Percentiles rank a stretch among this genome's conserved stretches.
These are phyloP conservation scores for Jaculus jaculus DNA, from an alignment of 2,113 vertebrate species.

Conservation along the genomic window DNA sequence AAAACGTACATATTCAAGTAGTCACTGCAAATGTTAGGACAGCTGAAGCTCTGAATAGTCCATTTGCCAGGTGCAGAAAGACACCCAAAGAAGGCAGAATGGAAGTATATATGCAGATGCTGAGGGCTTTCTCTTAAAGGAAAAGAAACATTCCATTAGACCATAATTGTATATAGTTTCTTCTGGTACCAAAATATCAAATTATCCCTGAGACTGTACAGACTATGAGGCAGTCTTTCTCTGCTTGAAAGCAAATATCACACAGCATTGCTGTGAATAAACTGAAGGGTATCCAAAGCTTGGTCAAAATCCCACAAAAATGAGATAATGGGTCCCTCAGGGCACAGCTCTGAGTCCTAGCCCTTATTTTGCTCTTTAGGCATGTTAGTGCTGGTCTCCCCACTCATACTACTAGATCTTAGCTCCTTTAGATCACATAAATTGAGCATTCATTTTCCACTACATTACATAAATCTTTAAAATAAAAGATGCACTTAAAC, in stretches of 20 bases:
- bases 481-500: constrained; percentile 37
- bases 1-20: too few species aligned
- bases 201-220: background rate
- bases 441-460: constrained; percentile 1
- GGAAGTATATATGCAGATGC: background rate
- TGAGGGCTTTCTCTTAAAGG: background rate
- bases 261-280: background rate
- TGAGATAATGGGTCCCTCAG: background rate
- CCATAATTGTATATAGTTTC: background rate
- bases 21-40: background rate
- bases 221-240: background rate
- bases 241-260: constrained; percentile 3
- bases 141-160: background rate
- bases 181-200: constrained; percentile 21
- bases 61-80: background rate
- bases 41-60: background rate
- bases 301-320: background rate
- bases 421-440: background rate
- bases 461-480: constrained; percentile 23
- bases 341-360: background rate
- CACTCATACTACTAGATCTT: background rate
- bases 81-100: background rate
- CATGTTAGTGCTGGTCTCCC: background rate
- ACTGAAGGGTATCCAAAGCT: background rate
- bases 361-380: background rate